Conservation (phyloP, 2,113 vertebrate species). For the Microcebus jonahi region DNA sequence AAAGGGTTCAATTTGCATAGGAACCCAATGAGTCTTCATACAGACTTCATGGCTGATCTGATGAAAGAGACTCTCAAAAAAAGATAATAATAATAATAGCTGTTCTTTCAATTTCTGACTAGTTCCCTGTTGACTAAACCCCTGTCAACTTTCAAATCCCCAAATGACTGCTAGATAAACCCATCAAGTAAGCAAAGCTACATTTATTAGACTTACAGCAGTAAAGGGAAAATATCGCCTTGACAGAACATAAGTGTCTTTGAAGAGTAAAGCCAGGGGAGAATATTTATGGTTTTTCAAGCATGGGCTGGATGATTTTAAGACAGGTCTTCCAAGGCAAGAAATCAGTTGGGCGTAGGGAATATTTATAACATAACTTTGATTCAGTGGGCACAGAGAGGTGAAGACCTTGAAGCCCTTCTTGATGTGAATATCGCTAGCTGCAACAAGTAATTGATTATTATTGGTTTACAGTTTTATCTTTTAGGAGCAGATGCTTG, state of each 20-base stretch:
- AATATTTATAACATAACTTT: neutral
- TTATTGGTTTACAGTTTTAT: conserved; percentile 3
- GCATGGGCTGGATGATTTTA: neutral
- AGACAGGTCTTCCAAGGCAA: neutral
- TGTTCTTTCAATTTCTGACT: neutral
- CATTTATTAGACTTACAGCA: neutral
- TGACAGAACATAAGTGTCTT: neutral
- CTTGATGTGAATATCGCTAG: neutral
- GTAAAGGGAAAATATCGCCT: neutral
- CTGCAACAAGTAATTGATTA: neutral
- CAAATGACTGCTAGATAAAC: neutral
- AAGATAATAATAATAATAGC: neutral
- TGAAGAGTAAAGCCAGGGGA: neutral
- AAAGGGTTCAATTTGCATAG: neutral
- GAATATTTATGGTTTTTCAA: neutral
- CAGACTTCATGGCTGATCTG: neutral
- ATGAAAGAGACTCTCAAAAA: neutral
- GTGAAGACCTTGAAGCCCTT: neutral
- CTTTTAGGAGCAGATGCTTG: neutral
- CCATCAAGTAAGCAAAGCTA: neutral
- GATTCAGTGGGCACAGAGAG: neutral
- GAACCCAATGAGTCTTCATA: neutral
- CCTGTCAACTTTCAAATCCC: neutral
- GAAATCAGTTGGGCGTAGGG: neutral
- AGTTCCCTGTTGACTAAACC: neutral